A percentile compares a stretch with the other conserved stretches of the same genome.
Conservation (phyloP, 2,113 vertebrate genomes). For the Cyprinodon tularosa region DNA sequence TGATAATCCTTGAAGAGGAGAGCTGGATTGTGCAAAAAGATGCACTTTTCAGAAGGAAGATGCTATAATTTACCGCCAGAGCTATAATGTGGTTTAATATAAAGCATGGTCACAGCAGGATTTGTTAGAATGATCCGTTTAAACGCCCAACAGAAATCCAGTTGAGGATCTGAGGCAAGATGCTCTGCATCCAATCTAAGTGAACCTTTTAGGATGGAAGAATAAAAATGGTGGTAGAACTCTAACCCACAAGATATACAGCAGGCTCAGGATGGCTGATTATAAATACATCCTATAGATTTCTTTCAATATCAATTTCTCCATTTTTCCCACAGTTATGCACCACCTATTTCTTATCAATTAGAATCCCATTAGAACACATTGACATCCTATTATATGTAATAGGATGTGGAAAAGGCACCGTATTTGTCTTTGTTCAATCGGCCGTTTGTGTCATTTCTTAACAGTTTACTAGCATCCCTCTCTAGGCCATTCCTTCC, state of each 20-base stretch:
- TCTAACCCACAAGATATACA: not conserved
- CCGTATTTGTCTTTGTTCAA: not conserved
- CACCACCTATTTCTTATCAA: not conserved
- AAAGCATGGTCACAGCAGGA: not conserved
- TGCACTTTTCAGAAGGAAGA: too few relatives aligned
- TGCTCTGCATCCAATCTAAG: not conserved
- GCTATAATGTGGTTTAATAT: not conserved
- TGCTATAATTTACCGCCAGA: not conserved
- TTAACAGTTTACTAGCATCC: not conserved
- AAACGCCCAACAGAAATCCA: not conserved
- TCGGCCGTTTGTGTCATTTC: not conserved
- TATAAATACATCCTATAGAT: too few relatives aligned
- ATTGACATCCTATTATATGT: not conserved
- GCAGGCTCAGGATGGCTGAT: too few relatives aligned
- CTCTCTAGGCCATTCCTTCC: not conserved
- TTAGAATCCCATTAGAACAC: not conserved
- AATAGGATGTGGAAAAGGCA: not conserved
- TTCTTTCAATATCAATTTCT: too few relatives aligned
- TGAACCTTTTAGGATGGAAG: not conserved
- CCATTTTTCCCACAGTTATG: not conserved
- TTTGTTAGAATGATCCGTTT: not conserved
- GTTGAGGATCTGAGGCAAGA: not conserved
- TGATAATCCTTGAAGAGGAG: too few relatives aligned
- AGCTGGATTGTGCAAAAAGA: not conserved
- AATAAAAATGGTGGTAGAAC: too few relatives aligned